These are phyloP conservation scores for Oncorhynchus keta DNA, from an alignment of 2,113 vertebrate species.

Conservation along the genomic window DNA sequence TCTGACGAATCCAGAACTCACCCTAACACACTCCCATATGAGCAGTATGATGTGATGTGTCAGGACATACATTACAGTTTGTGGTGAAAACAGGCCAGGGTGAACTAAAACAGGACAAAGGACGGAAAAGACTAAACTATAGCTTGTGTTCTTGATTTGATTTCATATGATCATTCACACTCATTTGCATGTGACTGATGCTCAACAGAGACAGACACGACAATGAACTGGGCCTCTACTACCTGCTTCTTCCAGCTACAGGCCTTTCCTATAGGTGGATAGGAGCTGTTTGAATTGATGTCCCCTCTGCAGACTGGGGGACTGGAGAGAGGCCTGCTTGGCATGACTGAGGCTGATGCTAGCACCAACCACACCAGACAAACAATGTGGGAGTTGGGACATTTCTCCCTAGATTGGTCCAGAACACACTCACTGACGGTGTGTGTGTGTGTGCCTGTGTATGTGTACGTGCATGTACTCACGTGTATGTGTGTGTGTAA, in stretches of 20 bases:
- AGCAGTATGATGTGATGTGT: slow-evolving; percentile 6
- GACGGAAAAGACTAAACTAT: no score
- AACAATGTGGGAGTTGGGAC: neutral
- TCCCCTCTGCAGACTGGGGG: neutral
- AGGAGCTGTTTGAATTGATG: neutral
- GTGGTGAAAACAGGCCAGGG: no score
- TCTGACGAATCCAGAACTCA: neutral
- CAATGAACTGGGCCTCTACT: neutral
- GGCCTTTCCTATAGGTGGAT: neutral
- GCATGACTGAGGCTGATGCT: neutral
- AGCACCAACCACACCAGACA: neutral
- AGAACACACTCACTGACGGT: neutral
- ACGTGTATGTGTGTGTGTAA: neutral
- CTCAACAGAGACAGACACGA: neutral
- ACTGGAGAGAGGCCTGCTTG: neutral
- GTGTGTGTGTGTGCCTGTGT: neutral
- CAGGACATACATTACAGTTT: neutral
- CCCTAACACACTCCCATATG: neutral
- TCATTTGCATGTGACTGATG: neutral
- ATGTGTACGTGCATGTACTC: neutral
- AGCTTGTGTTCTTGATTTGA: no score
- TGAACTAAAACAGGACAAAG: no score
- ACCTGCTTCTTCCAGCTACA: neutral
- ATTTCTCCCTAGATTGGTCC: neutral
- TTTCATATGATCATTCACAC: no score